These are phyloP conservation scores for Euphysa ruthae DNA, from an alignment of 30 jellyfish, hydroid and myxozoan species.

Conservation along the genomic window DNA sequence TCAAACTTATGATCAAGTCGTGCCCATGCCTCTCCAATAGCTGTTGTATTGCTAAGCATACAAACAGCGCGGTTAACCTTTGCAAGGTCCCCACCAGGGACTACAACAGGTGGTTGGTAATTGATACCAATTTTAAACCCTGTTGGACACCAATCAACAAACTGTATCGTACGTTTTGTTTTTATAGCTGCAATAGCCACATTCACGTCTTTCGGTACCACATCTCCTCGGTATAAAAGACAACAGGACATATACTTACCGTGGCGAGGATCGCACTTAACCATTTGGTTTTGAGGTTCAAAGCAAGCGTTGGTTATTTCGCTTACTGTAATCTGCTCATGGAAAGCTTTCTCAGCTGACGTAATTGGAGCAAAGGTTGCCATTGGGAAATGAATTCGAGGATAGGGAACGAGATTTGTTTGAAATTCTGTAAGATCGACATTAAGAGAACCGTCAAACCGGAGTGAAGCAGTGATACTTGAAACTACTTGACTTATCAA, in stretches of 20 bases:
- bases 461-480: constrained; percentile 78
- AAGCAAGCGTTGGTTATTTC: constrained; percentile 80
- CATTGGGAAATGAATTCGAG: constrained; percentile 91
- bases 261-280: constrained; percentile 81
- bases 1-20: constrained; percentile 95
- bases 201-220: constrained; percentile 86
- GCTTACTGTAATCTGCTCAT: constrained; percentile 53
- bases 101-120: constrained; percentile 79
- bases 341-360: constrained; percentile 86
- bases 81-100: constrained; percentile 86
- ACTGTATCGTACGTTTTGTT: constrained; percentile 58
- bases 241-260: constrained; percentile 98
- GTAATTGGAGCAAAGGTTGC: constrained; percentile 84
- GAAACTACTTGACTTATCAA: constrained; percentile 83
- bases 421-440: constrained; percentile 91
- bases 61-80: constrained; percentile 75
- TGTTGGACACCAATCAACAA: constrained; percentile 90
- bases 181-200: constrained; percentile 74
- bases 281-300: constrained; percentile 92
- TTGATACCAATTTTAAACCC: constrained; percentile 80
- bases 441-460: constrained; percentile 87
- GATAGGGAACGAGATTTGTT: constrained; percentile 93
- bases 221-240: constrained; percentile 84
- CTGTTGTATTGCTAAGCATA: constrained; percentile 90
- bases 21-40: constrained; percentile 90